A percentile compares a stretch with the other conserved stretches of the same genome.
Evolutionary conservation across 2,888 invertebrate genomes (phyloP).

Genomic region (Allolobophora icterica): DNA sequence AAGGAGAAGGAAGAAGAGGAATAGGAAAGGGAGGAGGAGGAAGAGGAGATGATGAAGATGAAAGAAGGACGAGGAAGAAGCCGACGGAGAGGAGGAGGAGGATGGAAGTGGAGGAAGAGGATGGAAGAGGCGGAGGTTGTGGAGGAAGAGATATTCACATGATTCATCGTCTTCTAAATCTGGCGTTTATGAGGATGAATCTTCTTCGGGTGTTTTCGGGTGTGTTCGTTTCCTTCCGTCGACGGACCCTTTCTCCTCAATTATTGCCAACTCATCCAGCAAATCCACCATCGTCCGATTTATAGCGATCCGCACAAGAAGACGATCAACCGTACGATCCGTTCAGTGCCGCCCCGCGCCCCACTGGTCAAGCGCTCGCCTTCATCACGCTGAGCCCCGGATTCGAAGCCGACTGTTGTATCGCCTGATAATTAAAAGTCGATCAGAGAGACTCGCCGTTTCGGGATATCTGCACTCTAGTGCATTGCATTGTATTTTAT

Average conservation of each 20-base stretch:
- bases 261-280: slow-evolving; percentile 17
- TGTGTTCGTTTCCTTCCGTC: not conserved
- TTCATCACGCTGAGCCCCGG: not conserved
- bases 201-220: slow-evolving; percentile 5
- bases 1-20: not conserved
- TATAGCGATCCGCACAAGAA: slow-evolving; percentile 9
- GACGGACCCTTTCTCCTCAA: not conserved
- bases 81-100: no score
- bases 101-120: no score
- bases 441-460: not conserved
- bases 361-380: not conserved
- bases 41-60: not conserved
- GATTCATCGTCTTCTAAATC: not conserved
- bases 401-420: slow-evolving; percentile 4
- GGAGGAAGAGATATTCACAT: slow-evolving; percentile 1
- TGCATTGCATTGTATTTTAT: no score
- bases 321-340: not conserved
- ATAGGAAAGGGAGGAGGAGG: not conserved
- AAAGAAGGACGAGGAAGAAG: not conserved
- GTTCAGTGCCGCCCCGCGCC: not conserved
- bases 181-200: slow-evolving; percentile 17
- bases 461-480: no score
- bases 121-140: not conserved
- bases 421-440: not conserved
- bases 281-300: slow-evolving; percentile 8